Base-by-base conservation (phyloP, 2,797 vertebrate species). In the Glossophaga mutica region DNA sequence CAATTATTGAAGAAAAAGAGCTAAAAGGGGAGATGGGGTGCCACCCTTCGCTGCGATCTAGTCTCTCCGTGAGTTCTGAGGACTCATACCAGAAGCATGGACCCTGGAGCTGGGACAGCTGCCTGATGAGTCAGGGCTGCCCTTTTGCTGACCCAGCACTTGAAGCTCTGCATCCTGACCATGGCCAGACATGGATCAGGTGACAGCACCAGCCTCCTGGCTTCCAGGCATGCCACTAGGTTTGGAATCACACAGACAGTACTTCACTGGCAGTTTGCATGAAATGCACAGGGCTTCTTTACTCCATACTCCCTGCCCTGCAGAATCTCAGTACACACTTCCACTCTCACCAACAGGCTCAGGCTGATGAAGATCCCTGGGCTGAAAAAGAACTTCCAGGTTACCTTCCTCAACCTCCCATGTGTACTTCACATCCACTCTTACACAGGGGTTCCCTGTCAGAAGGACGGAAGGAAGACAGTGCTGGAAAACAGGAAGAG, bases 251-350 rank as follows among this genome's bases (percentile, higher is more conserved):
- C 2, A 67, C 12, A 44, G 44, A 62, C 39, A n/a, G 22, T 59
- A 44, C 48, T 59, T 71, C 12, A 6, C 18, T 24, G 42, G 34
- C 24, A 68, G 16, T 26, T 86, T 46, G 29, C 44, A 32, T 2
- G 5, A 29, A 29, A 48, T 18, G 62, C 19, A 39, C 15, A 65
- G 62, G 34, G 15, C 21, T 22, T 55, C 68, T 76, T 76, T 29
- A 29, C 29, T n/a, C 6, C 5, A 0, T 19, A 16, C 1, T 16
- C 18, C 5, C 37, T 10, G 8, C 29, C 59, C 42, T 34, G 4
- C 34, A 46, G 74, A 37, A 32, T n/a, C 76, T 39, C 1, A 37
- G 32, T 2, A 57, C 29, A 90, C 6, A 37, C 10, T 21, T n/a
- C 6, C 8, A 77, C 18, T 59, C 21, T 59, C 29, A 21, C 55